Base-by-base conservation (phyloP, 1,140 invertebrate species). In the Trichogramma pretiosum region DNA sequence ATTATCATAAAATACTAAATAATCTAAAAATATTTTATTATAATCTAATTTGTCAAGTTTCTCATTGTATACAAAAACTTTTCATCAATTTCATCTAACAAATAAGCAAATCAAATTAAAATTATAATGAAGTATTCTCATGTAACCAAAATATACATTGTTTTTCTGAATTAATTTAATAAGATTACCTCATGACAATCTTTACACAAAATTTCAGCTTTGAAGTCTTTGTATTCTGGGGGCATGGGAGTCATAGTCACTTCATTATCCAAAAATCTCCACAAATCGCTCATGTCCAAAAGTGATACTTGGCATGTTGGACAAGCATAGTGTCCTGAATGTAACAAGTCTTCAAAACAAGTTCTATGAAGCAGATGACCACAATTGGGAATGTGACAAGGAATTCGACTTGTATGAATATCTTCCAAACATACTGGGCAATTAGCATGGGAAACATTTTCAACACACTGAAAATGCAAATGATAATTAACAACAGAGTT, bases 391-490 rank as follows among this genome's bases (percentile, higher is more conserved):
- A 92, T 87, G 68, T 89, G 85, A 65, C 86, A 87, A 18, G 84
- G 82, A 61, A 86, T 87, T 34, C 87, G 76, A 34, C 87, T 90
- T 14, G 89, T 90, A 66, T 93, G 89, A 56, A 93, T 88, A 66
- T 91, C 85, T 57, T 91, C 87, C 42, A 90, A 62, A 56, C 89
- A 93, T 23, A 93, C 85, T 2, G 89, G 85, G 65, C 89, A 93
- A 71, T 89, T 87, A 1, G 83, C 79, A 10, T 83, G 79, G 1
- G 87, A 89, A 7, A 89, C 84, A 57, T 90, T 89, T 66, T 90
- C 88, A 11, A 91, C 83, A 62, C 88, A 91, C 87, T 91, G 67
- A 1, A 68, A 72, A 18, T 18, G 3, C 17, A 18, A 17, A 28
- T 9, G 13, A 13, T 28, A 7, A 28, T 9, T 13, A 28, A 9